Conservation (phyloP, 2,113 vertebrate species). For the Ceyx cyanopectus region DNA sequence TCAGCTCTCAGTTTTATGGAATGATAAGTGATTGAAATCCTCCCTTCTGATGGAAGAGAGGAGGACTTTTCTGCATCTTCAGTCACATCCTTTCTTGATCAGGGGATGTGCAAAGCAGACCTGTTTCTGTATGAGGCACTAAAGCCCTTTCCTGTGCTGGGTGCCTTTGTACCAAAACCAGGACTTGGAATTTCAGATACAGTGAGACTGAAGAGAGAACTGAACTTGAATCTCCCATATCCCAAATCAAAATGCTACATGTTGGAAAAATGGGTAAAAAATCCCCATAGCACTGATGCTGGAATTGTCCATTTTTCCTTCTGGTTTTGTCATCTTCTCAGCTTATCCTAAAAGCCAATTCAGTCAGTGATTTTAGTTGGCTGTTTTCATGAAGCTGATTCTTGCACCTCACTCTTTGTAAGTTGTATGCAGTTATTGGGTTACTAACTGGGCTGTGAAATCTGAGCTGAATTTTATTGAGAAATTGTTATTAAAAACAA, state of each 20-base stretch:
- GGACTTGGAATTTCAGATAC: not conserved
- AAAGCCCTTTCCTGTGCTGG: not conserved
- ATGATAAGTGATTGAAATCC: not conserved
- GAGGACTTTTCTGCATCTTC: not conserved
- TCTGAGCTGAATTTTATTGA: not conserved
- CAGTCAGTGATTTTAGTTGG: not conserved
- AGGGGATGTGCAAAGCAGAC: not conserved
- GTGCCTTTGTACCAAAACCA: not conserved
- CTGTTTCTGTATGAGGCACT: not conserved
- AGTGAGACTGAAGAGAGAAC: not conserved
- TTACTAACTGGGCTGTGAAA: not conserved
- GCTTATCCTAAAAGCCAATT: not conserved
- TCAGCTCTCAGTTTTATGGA: not conserved
- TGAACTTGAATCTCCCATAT: not conserved
- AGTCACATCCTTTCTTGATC: not conserved
- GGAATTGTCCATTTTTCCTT: not conserved
- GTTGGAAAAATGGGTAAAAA: not conserved
- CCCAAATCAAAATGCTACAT: not conserved
- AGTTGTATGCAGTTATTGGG: not conserved
- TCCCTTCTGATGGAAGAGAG: not conserved
- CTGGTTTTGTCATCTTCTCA: not conserved
- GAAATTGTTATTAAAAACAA: not conserved
- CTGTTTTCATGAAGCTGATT: not conserved
- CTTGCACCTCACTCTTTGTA: not conserved
- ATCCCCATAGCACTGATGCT: fast-evolving